Evolutionary conservation across 2,888 invertebrate genomes (phyloP), one percentile per base, ranked within the genome.

Genomic region (Mythimna vitellina): DNA sequence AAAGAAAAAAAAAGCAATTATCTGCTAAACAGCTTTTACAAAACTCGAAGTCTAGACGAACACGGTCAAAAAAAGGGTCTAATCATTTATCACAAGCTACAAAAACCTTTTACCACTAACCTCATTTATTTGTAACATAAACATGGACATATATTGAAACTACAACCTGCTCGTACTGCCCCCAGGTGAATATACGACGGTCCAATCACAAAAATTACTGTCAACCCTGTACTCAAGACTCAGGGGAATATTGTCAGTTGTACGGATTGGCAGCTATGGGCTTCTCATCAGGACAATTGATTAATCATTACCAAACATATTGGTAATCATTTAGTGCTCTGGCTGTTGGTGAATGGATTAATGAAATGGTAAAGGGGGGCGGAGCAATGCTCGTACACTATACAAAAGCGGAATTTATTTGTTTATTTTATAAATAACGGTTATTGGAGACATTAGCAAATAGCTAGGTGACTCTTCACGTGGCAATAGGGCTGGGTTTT

Each of bases 171-270:
- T 49, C 64, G 78, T 17, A 64, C 54, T 25, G 12, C 25, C 69
- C 80, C 65, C 74, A 22, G 3, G 63, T 17, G 82, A n/a, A 1
- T 10, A 20, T 25, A 49, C 73, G 46, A 46, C 63, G 49, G 65
- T 58, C 74, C 66, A 73, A 68, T 74, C 72, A 58, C 76, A 72
- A 73, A 79, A 78, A 73, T 76, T 77, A 72, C 72, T 73, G 67
- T 68, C 73, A 69, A 68, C 57, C 58, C 3, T 54, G 60, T 72
- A 66, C 29, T 57, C 35, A 22, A 29, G 8, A 42, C 53, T 9
- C 62, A 29, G 29, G 75, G 71, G 74, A 80, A 56, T 46, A 8
- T 64, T 69, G 65, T 56, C 58, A 70, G 54, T 69, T 64, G 53
- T 56, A 70, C 53, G 22, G 32, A 70, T 71, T 78, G 79, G 22